Percentiles rank a stretch among this genome's conserved stretches.
These are phyloP conservation scores for Drosophila serrata DNA, from an alignment of 1,140 invertebrate genomes.

Conservation along the genomic window DNA sequence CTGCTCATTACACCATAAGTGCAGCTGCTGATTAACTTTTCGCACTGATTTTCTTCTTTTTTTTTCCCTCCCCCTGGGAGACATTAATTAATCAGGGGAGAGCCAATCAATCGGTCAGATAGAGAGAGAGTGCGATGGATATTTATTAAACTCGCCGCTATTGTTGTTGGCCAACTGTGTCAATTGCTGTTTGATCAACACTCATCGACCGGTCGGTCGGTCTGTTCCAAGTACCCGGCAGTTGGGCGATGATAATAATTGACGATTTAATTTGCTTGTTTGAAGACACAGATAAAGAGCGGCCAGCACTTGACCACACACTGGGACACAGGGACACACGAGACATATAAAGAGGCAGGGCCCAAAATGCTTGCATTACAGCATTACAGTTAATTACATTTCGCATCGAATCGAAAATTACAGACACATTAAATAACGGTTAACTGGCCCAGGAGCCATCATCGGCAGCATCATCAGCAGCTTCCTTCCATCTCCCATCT, in stretches of 20 bases:
- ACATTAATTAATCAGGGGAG: constrained; percentile 35
- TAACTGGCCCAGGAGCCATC: constrained; percentile 53
- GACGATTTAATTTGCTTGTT: constrained; percentile 77
- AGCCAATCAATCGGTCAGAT: constrained; percentile 38
- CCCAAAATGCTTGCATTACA: constrained; percentile 29
- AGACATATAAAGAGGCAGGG: constrained; percentile 10
- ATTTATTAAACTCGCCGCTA: constrained; percentile 33
- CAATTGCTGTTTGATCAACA: constrained; percentile 72
- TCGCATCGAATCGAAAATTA: constrained; percentile 71
- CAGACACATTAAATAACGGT: constrained; percentile 79
- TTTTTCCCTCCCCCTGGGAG: not conserved
- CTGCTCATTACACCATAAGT: not conserved
- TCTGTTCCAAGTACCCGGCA: not conserved
- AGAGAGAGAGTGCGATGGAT: constrained; percentile 12
- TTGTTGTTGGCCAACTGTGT: constrained; percentile 59
- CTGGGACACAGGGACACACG: not conserved
- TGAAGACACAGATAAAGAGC: constrained; percentile 50
- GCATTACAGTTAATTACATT: constrained; percentile 81
- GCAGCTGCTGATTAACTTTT: constrained; percentile 28
- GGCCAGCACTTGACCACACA: constrained; percentile 15
- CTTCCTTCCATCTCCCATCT: not conserved
- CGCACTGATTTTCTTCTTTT: constrained; percentile 17
- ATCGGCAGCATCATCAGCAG: constrained; percentile 6
- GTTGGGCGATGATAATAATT: constrained; percentile 57
- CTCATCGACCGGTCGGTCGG: constrained; percentile 14